Evolutionary conservation across 1,140 invertebrate genomes (phyloP).

Genomic region (Drosophila varians): DNA sequence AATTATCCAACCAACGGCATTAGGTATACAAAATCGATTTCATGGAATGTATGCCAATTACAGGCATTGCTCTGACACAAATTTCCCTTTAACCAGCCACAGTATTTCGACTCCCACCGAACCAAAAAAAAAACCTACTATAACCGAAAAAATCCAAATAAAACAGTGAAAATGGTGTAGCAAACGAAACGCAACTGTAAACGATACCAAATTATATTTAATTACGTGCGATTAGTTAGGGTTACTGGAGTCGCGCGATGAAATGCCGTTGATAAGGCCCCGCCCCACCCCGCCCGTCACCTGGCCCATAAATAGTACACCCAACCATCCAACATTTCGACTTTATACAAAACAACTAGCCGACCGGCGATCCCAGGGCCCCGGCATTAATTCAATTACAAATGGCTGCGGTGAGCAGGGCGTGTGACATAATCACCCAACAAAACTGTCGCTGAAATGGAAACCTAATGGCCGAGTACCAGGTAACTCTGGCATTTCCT

Average conservation of each 20-base stretch:
- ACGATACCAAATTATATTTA: slow-evolving; percentile 83
- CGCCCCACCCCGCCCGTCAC: slow-evolving; percentile 60
- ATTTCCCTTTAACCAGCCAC: slow-evolving; percentile 20
- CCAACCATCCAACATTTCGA: slow-evolving; percentile 7
- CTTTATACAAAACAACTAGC: not conserved
- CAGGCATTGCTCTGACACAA: slow-evolving; percentile 18
- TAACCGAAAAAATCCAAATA: slow-evolving; percentile 4
- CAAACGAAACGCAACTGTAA: slow-evolving; percentile 73
- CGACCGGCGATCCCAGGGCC: slow-evolving; percentile 19
- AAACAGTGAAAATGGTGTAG: slow-evolving; percentile 33
- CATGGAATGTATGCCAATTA: slow-evolving; percentile 19
- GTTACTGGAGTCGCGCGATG: slow-evolving; percentile 81
- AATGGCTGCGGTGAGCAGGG: slow-evolving; percentile 66
- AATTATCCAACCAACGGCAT: too few species aligned
- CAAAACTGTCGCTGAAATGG: slow-evolving; percentile 29
- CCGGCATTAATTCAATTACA: slow-evolving; percentile 79
- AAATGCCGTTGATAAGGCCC: slow-evolving; percentile 73
- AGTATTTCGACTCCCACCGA: not conserved
- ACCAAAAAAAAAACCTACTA: not conserved
- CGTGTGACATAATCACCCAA: slow-evolving; percentile 76
- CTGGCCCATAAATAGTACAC: slow-evolving; percentile 56
- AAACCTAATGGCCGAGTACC: slow-evolving; percentile 14
- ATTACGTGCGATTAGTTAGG: slow-evolving; percentile 83
- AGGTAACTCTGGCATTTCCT: slow-evolving; percentile 29
- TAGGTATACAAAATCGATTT: too few species aligned